Evolutionary conservation across 2,113 vertebrate genomes (phyloP).

Genomic region (Morone saxatilis): DNA sequence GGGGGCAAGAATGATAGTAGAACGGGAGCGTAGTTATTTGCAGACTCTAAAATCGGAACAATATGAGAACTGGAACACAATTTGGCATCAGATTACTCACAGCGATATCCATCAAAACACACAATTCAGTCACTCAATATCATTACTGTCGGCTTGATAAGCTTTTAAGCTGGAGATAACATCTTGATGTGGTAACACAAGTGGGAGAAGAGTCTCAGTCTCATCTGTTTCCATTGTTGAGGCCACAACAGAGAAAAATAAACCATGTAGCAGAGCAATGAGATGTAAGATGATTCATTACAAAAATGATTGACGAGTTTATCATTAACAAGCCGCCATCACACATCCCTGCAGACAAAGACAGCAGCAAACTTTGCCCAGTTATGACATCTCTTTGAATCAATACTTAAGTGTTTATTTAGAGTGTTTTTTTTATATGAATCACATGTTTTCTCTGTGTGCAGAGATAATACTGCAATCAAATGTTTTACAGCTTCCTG

Average conservation of each 20-base stretch:
- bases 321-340: conserved; percentile 30
- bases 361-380: conserved; percentile 22
- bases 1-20: conserved; percentile 19
- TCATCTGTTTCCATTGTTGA: conserved; percentile 66
- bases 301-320: conserved; percentile 62
- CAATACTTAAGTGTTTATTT: conserved; percentile 29
- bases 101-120: conserved; percentile 82
- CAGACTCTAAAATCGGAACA: conserved; percentile 72
- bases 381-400: conserved; percentile 38
- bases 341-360: conserved; percentile 10
- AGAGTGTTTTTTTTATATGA: background rate
- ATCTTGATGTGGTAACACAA: conserved; percentile 75
- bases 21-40: conserved; percentile 69
- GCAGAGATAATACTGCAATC: conserved; percentile 38
- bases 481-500: conserved; percentile 14
- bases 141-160: conserved; percentile 78
- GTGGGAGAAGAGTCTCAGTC: conserved; percentile 55
- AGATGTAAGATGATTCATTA: conserved; percentile 58
- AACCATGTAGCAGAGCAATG: conserved; percentile 3
- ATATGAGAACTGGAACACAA: conserved; percentile 78
- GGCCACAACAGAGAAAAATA: conserved; percentile 51
- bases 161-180: conserved; percentile 78
- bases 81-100: conserved; percentile 80
- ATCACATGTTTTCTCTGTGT: conserved; percentile 4
- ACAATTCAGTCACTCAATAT: conserved; percentile 79